phyloP scores from a whole-genome alignment of 2,888 invertebrate genomes.

The Agapetus fuscipes region DNA sequence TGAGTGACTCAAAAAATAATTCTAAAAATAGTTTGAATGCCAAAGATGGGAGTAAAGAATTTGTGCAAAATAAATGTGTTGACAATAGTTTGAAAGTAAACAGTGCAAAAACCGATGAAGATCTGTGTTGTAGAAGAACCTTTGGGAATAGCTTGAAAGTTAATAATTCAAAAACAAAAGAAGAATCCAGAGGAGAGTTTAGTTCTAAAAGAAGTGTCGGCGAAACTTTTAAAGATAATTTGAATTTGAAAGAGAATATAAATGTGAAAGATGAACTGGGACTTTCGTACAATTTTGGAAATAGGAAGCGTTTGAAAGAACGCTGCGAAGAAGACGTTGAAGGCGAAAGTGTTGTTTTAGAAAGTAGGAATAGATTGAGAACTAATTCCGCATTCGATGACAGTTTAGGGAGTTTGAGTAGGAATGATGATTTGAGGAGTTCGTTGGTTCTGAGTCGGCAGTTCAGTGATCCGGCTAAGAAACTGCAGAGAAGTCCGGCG shows the following conservation, averaged over 20 bases:
- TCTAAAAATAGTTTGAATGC: neutral
- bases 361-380: neutral
- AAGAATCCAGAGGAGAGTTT: neutral
- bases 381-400: neutral
- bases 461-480: constrained; percentile 43
- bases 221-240: neutral
- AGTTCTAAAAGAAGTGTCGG: neutral
- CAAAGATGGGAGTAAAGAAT: neutral
- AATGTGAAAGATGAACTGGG: constrained; percentile 14
- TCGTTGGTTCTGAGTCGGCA: constrained; percentile 39
- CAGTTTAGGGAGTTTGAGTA: constrained; percentile 1
- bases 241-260: constrained; percentile 2
- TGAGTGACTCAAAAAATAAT: constrained; percentile 25
- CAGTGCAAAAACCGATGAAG: neutral
- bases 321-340: neutral
- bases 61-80: neutral
- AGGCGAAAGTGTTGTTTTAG: constrained; percentile 1
- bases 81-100: neutral
- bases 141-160: neutral
- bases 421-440: constrained; percentile 24
- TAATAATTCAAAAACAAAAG: neutral
- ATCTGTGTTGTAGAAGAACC: neutral
- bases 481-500: constrained; percentile 49
- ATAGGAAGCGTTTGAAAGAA: constrained; percentile 20
- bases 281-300: constrained; percentile 17